phyloP scores from a whole-genome alignment of 1,140 invertebrate genomes.

The Drosophila tristis region DNA sequence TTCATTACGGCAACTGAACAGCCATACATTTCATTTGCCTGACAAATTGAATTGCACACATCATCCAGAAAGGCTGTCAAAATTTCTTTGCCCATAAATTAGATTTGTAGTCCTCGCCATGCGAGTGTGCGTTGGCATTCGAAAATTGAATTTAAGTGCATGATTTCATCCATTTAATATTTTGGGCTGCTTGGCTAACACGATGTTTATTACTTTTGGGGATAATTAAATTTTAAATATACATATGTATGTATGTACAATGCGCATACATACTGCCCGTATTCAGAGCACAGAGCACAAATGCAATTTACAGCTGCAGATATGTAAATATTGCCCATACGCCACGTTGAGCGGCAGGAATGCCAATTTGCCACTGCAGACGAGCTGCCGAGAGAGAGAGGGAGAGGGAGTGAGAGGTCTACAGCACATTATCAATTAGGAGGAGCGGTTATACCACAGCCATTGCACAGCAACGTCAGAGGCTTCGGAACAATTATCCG shows the following conservation, averaged over 20 bases:
- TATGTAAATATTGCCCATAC: slow-evolving; percentile 73
- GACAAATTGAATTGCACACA: slow-evolving; percentile 41
- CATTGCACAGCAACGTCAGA: slow-evolving; percentile 19
- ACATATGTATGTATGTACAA: too few species aligned
- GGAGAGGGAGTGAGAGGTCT: neutral
- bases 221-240: slow-evolving; percentile 46
- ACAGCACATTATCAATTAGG: slow-evolving; percentile 27
- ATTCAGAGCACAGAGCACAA: too few species aligned
- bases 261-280: too few species aligned
- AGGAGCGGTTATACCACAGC: neutral
- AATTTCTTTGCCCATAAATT: slow-evolving; percentile 23
- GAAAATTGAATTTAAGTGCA: slow-evolving; percentile 50
- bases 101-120: slow-evolving; percentile 4
- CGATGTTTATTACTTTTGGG: slow-evolving; percentile 48
- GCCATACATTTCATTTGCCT: slow-evolving; percentile 8
- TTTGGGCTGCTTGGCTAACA: slow-evolving; percentile 43
- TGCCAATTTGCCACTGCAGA: slow-evolving; percentile 12
- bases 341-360: slow-evolving; percentile 58
- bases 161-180: slow-evolving; percentile 55
- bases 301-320: neutral
- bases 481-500: slow-evolving; percentile 16
- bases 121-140: slow-evolving; percentile 7
- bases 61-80: slow-evolving; percentile 24
- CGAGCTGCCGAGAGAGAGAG: neutral
- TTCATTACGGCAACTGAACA: slow-evolving; percentile 10